These are phyloP conservation scores for Brachionus rotundiformis DNA, from an alignment of 1,140 invertebrate genomes.

Conservation along the genomic window DNA sequence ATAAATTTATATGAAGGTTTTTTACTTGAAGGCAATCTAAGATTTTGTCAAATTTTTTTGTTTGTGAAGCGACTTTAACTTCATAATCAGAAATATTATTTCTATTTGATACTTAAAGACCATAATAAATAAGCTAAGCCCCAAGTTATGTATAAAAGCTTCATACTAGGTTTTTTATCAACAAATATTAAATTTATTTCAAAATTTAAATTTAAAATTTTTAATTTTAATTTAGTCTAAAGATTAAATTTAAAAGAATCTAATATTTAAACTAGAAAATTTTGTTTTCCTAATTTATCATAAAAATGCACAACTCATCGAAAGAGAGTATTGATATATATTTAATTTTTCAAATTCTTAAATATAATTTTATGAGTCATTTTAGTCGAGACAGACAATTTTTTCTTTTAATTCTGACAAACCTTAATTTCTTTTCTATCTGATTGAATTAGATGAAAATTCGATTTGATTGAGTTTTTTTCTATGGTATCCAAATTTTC, in stretches of 20 bases:
- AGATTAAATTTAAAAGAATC: background rate
- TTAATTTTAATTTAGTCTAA: background rate
- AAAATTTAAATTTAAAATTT: conserved; percentile 9
- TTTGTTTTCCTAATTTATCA: background rate
- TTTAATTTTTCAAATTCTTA: background rate
- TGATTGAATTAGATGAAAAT: no score
- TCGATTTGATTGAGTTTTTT: conserved; percentile 5
- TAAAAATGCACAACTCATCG: no score
- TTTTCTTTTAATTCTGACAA: conserved; percentile 21
- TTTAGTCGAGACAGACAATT: background rate
- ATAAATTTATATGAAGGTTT: conserved; percentile 5
- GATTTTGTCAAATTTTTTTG: background rate
- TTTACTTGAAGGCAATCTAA: background rate
- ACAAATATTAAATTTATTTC: background rate
- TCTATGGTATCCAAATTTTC: conserved; percentile 27
- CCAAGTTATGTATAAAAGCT: background rate
- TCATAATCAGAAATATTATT: background rate
- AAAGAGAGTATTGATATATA: no score
- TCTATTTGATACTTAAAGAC: conserved; percentile 15
- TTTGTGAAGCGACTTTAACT: background rate
- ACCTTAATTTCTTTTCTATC: conserved; percentile 36
- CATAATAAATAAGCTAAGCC: background rate
- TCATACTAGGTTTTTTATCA: conserved; percentile 4
- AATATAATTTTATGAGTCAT: background rate
- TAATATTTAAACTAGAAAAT: background rate